Conservation (phyloP, 1,140 invertebrate genomes). For the Cyrtorhinus lividipennis region DNA sequence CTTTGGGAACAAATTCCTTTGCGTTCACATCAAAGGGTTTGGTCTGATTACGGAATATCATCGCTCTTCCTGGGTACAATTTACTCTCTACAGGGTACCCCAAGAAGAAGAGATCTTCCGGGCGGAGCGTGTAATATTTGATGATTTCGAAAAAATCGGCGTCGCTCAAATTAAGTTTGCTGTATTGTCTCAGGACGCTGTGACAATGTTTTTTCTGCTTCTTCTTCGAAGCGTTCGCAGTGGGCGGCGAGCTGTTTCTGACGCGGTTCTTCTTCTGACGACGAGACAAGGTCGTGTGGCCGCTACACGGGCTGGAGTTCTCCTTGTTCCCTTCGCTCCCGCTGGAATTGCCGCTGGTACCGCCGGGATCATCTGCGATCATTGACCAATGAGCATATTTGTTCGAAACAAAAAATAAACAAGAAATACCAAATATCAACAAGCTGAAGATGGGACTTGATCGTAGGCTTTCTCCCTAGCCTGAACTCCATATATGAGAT, state of each 20-base stretch:
- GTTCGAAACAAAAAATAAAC: not conserved
- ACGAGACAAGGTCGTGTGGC: slow-evolving; percentile 26
- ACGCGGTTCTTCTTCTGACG: slow-evolving; percentile 34
- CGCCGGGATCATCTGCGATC: slow-evolving; percentile 30
- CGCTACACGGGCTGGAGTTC: slow-evolving; percentile 25
- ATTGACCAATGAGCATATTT: not conserved
- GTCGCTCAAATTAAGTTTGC: slow-evolving; percentile 32
- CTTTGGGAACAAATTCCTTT: slow-evolving; percentile 42
- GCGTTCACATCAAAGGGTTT: slow-evolving; percentile 43
- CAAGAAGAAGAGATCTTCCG: slow-evolving; percentile 46
- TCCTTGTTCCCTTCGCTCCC: slow-evolving; percentile 28
- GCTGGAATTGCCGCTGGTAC: slow-evolving; percentile 26
- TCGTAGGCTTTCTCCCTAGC: too few species aligned
- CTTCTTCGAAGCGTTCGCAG: slow-evolving; percentile 13
- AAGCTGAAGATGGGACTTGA: too few species aligned
- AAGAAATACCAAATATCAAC: not conserved
- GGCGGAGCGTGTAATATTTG: slow-evolving; percentile 42
- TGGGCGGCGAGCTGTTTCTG: slow-evolving; percentile 24
- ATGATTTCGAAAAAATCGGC: slow-evolving; percentile 32
- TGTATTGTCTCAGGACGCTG: slow-evolving; percentile 23
- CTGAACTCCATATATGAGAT: too few species aligned
- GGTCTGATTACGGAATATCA: slow-evolving; percentile 38
- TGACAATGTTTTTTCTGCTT: slow-evolving; percentile 20
- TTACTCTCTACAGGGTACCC: slow-evolving; percentile 56
- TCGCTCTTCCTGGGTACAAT: slow-evolving; percentile 39